Percentiles rank a stretch among this genome's conserved stretches.
Evolutionary conservation across 2,888 invertebrate species (phyloP).

Genomic region (Yponomeuta evonymella): DNA sequence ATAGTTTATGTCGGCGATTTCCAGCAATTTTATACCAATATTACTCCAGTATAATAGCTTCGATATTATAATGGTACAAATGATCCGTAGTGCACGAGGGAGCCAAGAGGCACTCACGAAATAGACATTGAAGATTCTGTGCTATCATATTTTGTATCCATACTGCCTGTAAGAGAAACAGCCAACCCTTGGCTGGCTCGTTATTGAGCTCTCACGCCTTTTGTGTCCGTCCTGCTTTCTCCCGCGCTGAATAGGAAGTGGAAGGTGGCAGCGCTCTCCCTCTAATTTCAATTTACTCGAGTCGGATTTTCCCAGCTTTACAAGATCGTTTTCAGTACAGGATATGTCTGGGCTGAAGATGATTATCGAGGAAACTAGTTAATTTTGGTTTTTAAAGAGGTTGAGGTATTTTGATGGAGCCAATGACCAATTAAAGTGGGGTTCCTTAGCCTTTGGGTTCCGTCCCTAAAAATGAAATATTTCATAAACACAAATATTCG

Average conservation of each 20-base stretch:
- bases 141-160: slow-evolving; percentile 30
- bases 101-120: too few relatives aligned
- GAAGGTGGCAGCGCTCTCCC: slow-evolving; percentile 47
- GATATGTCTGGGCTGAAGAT: slow-evolving; percentile 3
- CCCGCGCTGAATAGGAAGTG: slow-evolving; percentile 29
- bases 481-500: too few relatives aligned
- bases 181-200: slow-evolving; percentile 75
- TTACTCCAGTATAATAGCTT: too few relatives aligned
- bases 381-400: too few relatives aligned
- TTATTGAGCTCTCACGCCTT: slow-evolving; percentile 76
- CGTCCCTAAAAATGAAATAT: too few relatives aligned
- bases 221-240: slow-evolving; percentile 42
- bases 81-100: too few relatives aligned
- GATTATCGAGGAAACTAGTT: not conserved
- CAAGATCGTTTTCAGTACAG: slow-evolving; percentile 19
- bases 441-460: too few relatives aligned
- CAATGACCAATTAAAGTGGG: too few relatives aligned
- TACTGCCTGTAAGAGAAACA: slow-evolving; percentile 64
- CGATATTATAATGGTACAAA: too few relatives aligned
- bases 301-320: slow-evolving; percentile 73
- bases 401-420: not conserved
- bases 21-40: too few relatives aligned
- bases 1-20: too few relatives aligned
- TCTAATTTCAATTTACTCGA: slow-evolving; percentile 76
- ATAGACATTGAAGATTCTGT: slow-evolving; percentile 18